Base-by-base conservation (phyloP, 2,797 vertebrate genomes). In the Percopsis omiscomaycus region DNA sequence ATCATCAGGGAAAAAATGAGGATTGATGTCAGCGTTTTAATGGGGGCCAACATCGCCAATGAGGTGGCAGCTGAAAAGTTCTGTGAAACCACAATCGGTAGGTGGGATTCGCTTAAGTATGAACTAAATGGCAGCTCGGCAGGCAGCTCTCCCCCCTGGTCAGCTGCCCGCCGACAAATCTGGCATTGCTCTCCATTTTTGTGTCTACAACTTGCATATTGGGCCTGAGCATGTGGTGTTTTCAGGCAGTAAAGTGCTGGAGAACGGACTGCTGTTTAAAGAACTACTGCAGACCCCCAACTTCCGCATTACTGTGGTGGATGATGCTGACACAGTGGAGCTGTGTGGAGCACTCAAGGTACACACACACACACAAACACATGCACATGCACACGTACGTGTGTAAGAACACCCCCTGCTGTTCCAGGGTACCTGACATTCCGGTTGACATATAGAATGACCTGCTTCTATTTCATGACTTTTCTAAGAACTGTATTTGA, bases 281-380 rank as follows among this genome's bases (percentile, higher is more conserved):
- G 95, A 97, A 63, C 94, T 98, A 59, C 85, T 98, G 70, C 96
- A 96, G 85, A 98, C 94, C 2, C 94, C 94, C 5, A 96, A 95
- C 84, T 97, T 98, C 78, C 88, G 95, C 57, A 95, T 96, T 75
- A 96, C 94, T 0, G 96, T 98, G 30, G 96, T 97, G 5, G 92
- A 94, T 0, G 95, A 98, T 49, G 95, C 94, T 0, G 95, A 98
- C 77, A 95, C 96, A 0, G 96, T 98, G 61, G 96, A 98, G 79
- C 90, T 97, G 5, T 98, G 95, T 71, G 96, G 96, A 46, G 95
- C 96, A 56, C 91, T 98, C 52, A 98, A 97, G 94, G 96, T 96
- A 82, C 32, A 4, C 4, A 4, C 15, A 2, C 29, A n/a, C 61
- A 46, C 53, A 56, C 51, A 55, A 5, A 37, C 32, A n/a, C n/a